Evolutionary conservation across 1,140 invertebrate genomes (phyloP).

Genomic region (Dinothrombium tinctorium): DNA sequence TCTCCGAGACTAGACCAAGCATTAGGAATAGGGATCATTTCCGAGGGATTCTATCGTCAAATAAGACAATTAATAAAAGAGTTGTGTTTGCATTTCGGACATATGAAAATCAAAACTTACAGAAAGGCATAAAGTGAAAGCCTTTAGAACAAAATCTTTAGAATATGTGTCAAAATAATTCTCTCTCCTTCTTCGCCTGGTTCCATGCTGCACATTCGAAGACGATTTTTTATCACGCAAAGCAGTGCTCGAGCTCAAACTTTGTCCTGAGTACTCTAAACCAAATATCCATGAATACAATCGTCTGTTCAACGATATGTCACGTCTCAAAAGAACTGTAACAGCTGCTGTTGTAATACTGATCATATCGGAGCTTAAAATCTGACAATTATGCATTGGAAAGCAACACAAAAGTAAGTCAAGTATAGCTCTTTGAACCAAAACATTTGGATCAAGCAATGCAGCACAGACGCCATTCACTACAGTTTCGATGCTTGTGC

Average conservation of each 20-base stretch:
- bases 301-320: conserved; percentile 72
- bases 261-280: conserved; percentile 24
- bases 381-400: conserved; percentile 55
- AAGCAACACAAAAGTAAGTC: conserved; percentile 63
- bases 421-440: conserved; percentile 64
- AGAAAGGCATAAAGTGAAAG: conserved; percentile 24
- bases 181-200: conserved; percentile 17
- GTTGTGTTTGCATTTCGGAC: too few species aligned
- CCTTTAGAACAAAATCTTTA: conserved; percentile 28
- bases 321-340: conserved; percentile 55
- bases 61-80: too few species aligned
- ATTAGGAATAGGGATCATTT: conserved; percentile 28
- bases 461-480: conserved; percentile 42
- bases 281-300: conserved; percentile 62
- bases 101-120: too few species aligned
- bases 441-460: conserved; percentile 50
- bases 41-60: conserved; percentile 11
- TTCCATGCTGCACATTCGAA: too few species aligned
- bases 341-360: conserved; percentile 51
- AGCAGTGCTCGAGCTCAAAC: background rate
- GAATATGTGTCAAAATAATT: conserved; percentile 51
- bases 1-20: conserved; percentile 34
- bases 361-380: conserved; percentile 45
- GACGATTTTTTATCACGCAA: background rate
- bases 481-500: conserved; percentile 59